Evolutionary conservation across 2,113 vertebrate genomes (phyloP).

Genomic region (Dicerorhinus sumatrensis): DNA sequence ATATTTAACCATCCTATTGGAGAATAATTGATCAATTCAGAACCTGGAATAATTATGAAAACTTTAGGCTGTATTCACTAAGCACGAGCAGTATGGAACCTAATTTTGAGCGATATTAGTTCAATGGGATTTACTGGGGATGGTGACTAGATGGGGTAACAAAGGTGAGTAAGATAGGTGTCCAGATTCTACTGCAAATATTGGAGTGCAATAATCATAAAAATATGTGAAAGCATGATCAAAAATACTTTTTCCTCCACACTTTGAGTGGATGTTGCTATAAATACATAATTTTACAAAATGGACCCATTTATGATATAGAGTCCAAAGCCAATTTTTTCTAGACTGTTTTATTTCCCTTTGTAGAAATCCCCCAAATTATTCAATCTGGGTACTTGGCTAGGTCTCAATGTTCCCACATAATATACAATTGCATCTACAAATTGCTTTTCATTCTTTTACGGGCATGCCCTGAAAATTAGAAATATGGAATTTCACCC

Average conservation of each 20-base stretch:
- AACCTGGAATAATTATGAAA: too few species aligned
- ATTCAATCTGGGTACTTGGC: not conserved
- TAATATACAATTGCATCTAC: too few species aligned
- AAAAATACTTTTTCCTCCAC: not conserved
- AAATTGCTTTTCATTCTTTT: not conserved
- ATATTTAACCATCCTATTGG: too few species aligned
- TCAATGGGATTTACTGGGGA: fast-evolving
- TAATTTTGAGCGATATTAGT: fast-evolving
- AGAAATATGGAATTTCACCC: not conserved
- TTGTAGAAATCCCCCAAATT: not conserved
- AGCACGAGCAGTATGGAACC: not conserved
- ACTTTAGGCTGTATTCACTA: not conserved
- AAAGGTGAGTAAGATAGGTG: not conserved
- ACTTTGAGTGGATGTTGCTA: too few species aligned
- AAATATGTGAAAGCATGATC: not conserved
- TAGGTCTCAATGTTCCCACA: not conserved
- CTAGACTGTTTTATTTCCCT: not conserved
- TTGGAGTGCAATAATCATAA: not conserved
- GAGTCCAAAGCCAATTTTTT: not conserved
- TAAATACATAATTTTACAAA: not conserved
- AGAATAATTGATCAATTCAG: not conserved
- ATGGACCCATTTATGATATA: not conserved
- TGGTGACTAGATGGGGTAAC: fast-evolving
- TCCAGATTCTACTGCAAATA: not conserved
- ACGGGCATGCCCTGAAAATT: not conserved